Base-by-base conservation (phyloP, 1,140 invertebrate genomes). In the Dolichoris vasculosae region DNA sequence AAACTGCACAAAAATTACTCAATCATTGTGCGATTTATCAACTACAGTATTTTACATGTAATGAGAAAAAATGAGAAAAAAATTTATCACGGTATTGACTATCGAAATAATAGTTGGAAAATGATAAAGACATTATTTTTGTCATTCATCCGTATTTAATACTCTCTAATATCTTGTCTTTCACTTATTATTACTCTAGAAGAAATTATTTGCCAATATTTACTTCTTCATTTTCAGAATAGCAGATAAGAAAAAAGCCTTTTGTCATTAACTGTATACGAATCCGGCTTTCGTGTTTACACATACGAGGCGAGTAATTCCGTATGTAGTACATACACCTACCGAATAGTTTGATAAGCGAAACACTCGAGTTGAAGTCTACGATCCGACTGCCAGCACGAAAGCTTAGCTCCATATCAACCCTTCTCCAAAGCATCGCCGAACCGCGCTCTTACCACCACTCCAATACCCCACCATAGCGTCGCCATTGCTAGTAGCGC, bases 341-440 rank as follows among this genome's bases (percentile, higher is more conserved):
- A n/a, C 59, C 38, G 35, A 23, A 35, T 32, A 48, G 40, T n/a
- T 48, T 26, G 6, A 77, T 86, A 82, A 86, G 83, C 71, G 87
- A 87, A 87, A 89, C 89, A 89, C 85, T 89, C 89, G 88, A 89
- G 87, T 78, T 88, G 89, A 87, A 88, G 89, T 90, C 90, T 89
- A 86, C 89, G 90, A 88, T 89, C 87, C 91, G 89, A 91, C 91
- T 91, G 90, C 91, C 90, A 90, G 88, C 90, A 88, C 90, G 89
- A 90, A 88, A 90, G 91, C 91, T 91, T 91, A 90, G 89, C 89
- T 87, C 89, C 88, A 91, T 90, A 91, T 90, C 90, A 89, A 84
- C 78, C 90, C 90, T 89, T 89, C 88, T 87, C 55, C 77, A n/a
- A 73, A 38, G 67, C 64, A 90, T 87, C 84, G 88, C 88, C 85